These are phyloP conservation scores for Protophormia terraenovae DNA, from an alignment of 2,888 invertebrate species.

Conservation along the genomic window DNA sequence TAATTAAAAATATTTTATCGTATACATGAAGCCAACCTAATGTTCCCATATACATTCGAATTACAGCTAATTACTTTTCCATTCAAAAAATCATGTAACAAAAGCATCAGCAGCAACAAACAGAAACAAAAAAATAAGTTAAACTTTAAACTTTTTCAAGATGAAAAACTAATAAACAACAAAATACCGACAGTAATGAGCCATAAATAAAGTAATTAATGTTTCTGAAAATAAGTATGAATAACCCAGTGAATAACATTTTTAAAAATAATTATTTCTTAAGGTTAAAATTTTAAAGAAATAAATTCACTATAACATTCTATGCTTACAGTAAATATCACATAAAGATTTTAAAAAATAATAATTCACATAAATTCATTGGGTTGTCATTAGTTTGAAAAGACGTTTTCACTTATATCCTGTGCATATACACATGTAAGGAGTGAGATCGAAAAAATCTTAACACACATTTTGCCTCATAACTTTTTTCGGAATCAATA, in stretches of 20 bases:
- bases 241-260: slow-evolving; percentile 9
- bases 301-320: no score
- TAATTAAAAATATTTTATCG: no score
- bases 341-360: no score
- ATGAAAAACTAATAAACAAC: slow-evolving; percentile 55
- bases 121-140: slow-evolving; percentile 9
- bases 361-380: background rate
- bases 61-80: slow-evolving; percentile 54
- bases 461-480: no score
- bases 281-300: no score
- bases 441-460: no score
- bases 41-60: background rate
- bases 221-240: background rate
- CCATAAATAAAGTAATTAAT: slow-evolving; percentile 61
- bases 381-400: slow-evolving; percentile 5
- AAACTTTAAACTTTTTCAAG: slow-evolving; percentile 35
- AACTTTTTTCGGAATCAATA: no score
- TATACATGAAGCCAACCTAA: background rate
- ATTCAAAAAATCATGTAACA: slow-evolving; percentile 14
- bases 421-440: no score
- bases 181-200: slow-evolving; percentile 57
- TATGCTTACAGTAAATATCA: no score
- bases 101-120: background rate
- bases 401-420: slow-evolving; percentile 31
- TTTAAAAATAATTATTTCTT: background rate